Base-by-base conservation (phyloP, 2,113 vertebrate species). In the Taxidea taxus region DNA sequence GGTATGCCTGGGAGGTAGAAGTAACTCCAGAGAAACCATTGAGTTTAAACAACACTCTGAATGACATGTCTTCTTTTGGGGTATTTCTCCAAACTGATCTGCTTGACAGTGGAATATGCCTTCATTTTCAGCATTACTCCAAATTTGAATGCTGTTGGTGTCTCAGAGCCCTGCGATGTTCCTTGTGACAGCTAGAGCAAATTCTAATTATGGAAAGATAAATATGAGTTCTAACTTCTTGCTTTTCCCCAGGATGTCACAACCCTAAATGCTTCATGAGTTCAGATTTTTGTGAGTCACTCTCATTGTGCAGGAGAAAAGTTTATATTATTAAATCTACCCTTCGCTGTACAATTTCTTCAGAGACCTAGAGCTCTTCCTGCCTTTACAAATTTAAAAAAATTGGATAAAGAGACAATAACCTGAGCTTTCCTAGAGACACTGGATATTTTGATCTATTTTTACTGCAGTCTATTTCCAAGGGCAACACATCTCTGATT, bases 401-500 rank as follows among this genome's bases (percentile, higher is more conserved):
- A 98, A 98, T 89, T 94, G 97, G 95, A 98, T 98, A 98, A 98
- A 98, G 96, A 98, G 91, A 89, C 96, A 97, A 97, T 98, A 98
- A 98, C 86, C 66, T 81, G 74, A 91, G 96, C 96, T 98, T 97
- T 98, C 98, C 98, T 96, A 92, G 97, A 98, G 98, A 98, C 95
- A 98, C 97, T 82, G 97, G 98, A 94, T 98, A 97, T 97, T 98
- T 98, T 98, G 97, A 98, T 98, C 98, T 98, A 98, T 99, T 99
- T 99, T 99, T 98, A 98, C 97, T 97, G 98, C 97, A 98, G 98
- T 97, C 98, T 98, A 98, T 98, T 99, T 98, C 98, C 98, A 98
- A 98, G 98, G 98, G 98, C 97, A 98, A 97, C 92, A 74, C 70
- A 97, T 98, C 98, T 98, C 98, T 98, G 98, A 98, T 98, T 98